These are phyloP conservation scores for Parascotia fuliginaria DNA, from an alignment of 2,888 invertebrate species.

Conservation along the genomic window DNA sequence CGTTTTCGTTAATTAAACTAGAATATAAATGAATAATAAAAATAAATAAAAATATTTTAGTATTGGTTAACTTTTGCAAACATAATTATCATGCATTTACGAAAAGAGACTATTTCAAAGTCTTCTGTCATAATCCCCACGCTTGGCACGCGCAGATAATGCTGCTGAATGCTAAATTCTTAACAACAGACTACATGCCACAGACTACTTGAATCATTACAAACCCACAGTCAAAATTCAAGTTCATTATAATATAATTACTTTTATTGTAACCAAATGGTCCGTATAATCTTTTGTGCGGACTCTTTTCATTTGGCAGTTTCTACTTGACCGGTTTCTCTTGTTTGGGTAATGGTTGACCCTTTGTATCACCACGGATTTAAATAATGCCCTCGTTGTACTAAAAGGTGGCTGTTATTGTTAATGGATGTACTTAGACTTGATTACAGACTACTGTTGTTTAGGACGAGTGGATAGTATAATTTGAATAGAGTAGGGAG, in stretches of 20 bases:
- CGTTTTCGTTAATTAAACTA: too few species aligned
- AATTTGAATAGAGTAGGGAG: background rate
- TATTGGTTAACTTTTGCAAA: too few species aligned
- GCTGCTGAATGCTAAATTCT: background rate
- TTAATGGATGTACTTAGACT: constrained; percentile 25
- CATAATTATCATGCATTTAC: too few species aligned
- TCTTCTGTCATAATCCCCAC: too few species aligned
- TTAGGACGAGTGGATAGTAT: background rate
- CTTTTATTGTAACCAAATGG: constrained; percentile 35
- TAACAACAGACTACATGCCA: too few species aligned
- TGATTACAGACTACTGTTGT: constrained; percentile 2
- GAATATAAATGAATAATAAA: too few species aligned
- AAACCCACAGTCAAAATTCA: background rate
- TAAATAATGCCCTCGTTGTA: constrained; percentile 35
- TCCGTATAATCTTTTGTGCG: constrained; percentile 46
- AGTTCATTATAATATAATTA: constrained; percentile 33
- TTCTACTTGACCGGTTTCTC: constrained; percentile 42
- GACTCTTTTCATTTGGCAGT: constrained; percentile 42
- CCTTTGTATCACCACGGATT: constrained; percentile 44
- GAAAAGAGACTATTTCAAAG: too few species aligned
- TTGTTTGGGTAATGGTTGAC: constrained; percentile 37
- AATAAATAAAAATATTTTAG: too few species aligned
- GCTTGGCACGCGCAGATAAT: too few species aligned
- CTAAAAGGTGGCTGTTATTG: constrained; percentile 42
- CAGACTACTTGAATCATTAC: constrained; percentile 15